phyloP scores from a whole-genome alignment of 2,888 invertebrate species.

The Tiphia femorata region DNA sequence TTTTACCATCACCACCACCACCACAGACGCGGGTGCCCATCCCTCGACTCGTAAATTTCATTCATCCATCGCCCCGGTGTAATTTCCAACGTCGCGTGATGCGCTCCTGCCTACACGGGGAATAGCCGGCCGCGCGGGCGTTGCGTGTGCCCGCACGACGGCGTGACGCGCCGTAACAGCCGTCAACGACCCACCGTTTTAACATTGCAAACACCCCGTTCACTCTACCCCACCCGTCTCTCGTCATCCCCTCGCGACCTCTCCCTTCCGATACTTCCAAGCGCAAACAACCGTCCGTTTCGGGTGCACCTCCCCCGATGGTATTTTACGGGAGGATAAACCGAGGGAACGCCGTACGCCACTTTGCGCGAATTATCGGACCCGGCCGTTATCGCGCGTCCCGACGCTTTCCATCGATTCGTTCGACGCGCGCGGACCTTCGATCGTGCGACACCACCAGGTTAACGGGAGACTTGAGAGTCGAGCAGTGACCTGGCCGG shows the following conservation, averaged over 20 bases:
- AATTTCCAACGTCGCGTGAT: slow-evolving; percentile 25
- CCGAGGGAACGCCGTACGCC: too few species aligned
- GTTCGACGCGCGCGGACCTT: too few species aligned
- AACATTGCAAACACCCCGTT: slow-evolving; percentile 13
- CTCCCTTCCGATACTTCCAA: slow-evolving; percentile 8
- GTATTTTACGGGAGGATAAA: too few species aligned
- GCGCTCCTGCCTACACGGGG: background rate
- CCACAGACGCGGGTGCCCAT: background rate
- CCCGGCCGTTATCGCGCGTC: too few species aligned
- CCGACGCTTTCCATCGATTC: too few species aligned
- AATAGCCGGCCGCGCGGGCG: background rate
- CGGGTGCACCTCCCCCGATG: too few species aligned
- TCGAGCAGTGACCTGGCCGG: too few species aligned
- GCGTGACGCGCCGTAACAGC: background rate
- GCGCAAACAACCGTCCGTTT: too few species aligned
- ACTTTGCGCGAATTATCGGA: too few species aligned
- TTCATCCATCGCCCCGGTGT: background rate
- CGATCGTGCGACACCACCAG: too few species aligned
- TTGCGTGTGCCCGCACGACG: background rate
- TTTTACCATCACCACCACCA: background rate
- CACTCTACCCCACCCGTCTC: too few species aligned
- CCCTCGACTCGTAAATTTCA: background rate
- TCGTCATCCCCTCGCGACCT: background rate
- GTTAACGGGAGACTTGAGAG: too few species aligned
- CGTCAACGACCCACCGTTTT: slow-evolving; percentile 5